Evolutionary conservation across 2,113 vertebrate genomes (phyloP), one percentile per base, ranked within the genome.

Genomic region (Corythornis vintsioides): DNA sequence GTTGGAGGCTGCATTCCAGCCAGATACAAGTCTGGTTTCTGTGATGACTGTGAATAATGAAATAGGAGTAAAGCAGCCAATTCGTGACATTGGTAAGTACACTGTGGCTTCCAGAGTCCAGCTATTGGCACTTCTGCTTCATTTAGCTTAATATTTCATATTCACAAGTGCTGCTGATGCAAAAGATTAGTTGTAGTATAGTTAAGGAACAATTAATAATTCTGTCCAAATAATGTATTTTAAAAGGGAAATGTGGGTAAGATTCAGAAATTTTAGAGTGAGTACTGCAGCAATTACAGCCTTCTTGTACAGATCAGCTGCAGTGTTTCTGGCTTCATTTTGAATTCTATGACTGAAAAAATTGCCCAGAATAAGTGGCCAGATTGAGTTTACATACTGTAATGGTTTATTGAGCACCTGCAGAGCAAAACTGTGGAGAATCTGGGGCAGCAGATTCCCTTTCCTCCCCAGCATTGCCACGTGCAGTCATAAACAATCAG

Each of bases 11-110:
- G 97, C 98, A 0, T 98, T 99, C 70, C 97, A 97, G 83, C 98
- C 98, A 1, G 98, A 99, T 76, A 99, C 99, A 28, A 98, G 98
- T 91, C 92, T 99, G 94, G 98, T 99, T 80, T 99, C 99, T 3
- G 92, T 99, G 69, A 99, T 99, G 99, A 98, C 98, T 17, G 96
- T 99, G 86, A 99, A 99, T 95, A 99, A 99, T 74, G 99, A 99
- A 96, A 99, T 99, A 83, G 99, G 99, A 92, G 98, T 99, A 57
- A 98, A 97, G 52, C 99, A 99, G 88, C 99, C 99, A 22, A 94
- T 99, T 87, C 57, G 66, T 19, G 98, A 99, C 53, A 99, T 99
- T 56, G 99, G 99, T 99, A 95, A 97, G 97, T 96, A 75, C 20
- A 2, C 25, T 3, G 0, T 43, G 60, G 50, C 66, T 87, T 69